Base-by-base conservation (phyloP, 2,797 vertebrate species). In the Potorous gilbertii region DNA sequence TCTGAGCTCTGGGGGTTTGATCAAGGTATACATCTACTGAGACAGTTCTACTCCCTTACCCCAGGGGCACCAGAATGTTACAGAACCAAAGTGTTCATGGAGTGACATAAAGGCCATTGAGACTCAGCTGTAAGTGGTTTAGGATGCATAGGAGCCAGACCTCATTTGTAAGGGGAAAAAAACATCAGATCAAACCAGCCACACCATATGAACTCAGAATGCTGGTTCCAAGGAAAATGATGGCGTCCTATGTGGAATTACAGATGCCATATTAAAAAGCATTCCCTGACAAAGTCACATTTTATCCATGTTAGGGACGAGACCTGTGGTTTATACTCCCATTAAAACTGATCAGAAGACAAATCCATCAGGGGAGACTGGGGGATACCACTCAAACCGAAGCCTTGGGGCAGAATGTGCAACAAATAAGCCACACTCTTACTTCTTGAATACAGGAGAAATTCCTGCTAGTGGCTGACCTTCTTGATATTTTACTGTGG, bases 41-140 rank as follows among this genome's bases (percentile, higher is more conserved):
- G 66, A 81, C 0, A 8, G 18, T 81, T 81, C n/a, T 81, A 81
- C n/a, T 81, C 66, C 66, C n/a, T 81, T 40, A 24, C 18, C 66
- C 66, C 66, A 24, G 66, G n/a, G n/a, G 18, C n/a, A 40, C 16
- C n/a, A 21, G 66, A 74, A 40, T 92, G 9, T 56, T 56, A 55
- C 91, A 56, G 91, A 62, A 54, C 27, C 89, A n/a, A 90, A 90
- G 89, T 90, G 52, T 90, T 90, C 52, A 54, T 29, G 52, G 52
- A 54, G 89, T 29, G 89, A 90, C 89, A 90, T 52, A 90, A 90
- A 54, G 89, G 54, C 89, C 89, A 90, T 90, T 90, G 46, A 90
- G 27, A 8, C 27, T 13, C 50, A 18, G 89, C 89, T 29, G 89
- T 54, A 90, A 81, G 89, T 90, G 89, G 89, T 52, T 90, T 90